Evolutionary conservation across 2,888 invertebrate genomes (phyloP), one percentile per base, ranked within the genome.

Genomic region (Theretra japonica): DNA sequence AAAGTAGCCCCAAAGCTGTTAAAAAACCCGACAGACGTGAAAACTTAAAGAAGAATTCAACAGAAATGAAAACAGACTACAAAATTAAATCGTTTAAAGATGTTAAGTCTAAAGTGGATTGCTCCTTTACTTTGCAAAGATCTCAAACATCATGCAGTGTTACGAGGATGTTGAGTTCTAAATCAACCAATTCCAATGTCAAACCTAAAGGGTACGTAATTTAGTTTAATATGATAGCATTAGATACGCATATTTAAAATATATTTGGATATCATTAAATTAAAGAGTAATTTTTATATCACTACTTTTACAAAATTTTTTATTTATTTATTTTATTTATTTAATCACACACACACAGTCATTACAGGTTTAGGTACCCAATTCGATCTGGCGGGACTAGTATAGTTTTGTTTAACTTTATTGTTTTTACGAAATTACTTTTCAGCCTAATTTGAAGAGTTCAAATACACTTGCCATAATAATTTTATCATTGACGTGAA

Each of bases 71-170:
- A 89, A 95, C 93, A 69, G 97, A 97, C 80, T 96, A 95, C 79
- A 96, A 96, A 82, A 95, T 95, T 57, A 97, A 97, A 85, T 96
- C 96, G 17, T 96, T 96, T 77, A 97, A 97, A 90, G 98, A 98
- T 87, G 97, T 98, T 53, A 98, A 98, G 90, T 97, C 98, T 68
- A 97, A 97, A 90, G 97, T 98, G 74, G 95, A 95, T 77, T 95
- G 96, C 83, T 93, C 94, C 25, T 93, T 93, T 82, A 92, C 93
- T 11, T 84, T 94, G 76, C 93, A 94, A 88, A 86, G 94, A 75
- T 94, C 94, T 69, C 94, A 94, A 82, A 95, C 94, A 72, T 91
- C 94, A 15, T 92, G 93, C 79, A 93, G 92, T 83, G 93, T 94
- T 70, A 90, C 88, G 76, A 91, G 94, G 82, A 90, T 94, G 89